Conservation (phyloP, 2,113 vertebrate genomes). For the Lynx canadensis region DNA sequence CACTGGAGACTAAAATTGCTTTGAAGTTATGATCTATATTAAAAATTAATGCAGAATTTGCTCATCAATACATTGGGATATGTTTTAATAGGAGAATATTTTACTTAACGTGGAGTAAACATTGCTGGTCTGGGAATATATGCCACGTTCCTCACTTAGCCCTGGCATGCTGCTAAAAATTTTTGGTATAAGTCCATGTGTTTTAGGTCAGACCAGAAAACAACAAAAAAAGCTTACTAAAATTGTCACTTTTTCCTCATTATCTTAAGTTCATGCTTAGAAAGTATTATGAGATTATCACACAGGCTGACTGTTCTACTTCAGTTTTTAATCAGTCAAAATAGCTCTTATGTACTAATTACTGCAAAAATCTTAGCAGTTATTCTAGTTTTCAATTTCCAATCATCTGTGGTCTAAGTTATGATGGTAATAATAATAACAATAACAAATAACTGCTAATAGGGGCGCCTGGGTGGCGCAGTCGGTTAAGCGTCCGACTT, state of each 20-base stretch:
- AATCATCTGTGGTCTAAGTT: neutral
- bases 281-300: neutral
- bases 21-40: neutral
- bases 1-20: neutral
- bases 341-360: neutral
- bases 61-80: neutral
- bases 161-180: neutral
- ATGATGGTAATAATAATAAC: neutral
- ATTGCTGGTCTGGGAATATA: neutral
- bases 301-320: neutral
- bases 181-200: neutral
- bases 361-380: neutral
- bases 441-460: neutral
- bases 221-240: neutral
- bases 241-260: conserved; percentile 5
- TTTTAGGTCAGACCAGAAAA: neutral
- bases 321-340: conserved; percentile 10
- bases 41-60: neutral
- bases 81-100: conserved; percentile 32
- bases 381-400: conserved; percentile 3
- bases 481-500: no score
- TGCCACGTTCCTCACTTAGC: neutral
- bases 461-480: no score
- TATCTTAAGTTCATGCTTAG: conserved; percentile 1
- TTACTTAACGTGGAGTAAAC: neutral